Evolutionary conservation across 2,797 vertebrate species (phyloP), one percentile per base, ranked within the genome.

Genomic region (Urophycis tenuis): DNA sequence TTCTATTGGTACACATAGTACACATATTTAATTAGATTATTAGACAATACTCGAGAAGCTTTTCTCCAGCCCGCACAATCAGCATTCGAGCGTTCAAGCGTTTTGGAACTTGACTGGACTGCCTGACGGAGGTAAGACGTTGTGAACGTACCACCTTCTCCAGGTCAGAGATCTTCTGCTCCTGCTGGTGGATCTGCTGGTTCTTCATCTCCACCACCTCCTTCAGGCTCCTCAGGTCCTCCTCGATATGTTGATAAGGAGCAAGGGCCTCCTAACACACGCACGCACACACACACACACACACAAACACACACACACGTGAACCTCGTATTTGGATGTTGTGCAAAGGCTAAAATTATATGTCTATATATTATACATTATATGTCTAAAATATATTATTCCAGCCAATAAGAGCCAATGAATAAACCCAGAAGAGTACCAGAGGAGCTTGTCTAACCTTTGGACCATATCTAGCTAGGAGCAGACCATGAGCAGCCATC

Each of bases 191-290:
- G 80, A 99, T 99, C 82, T 98, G 95, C 80, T 95, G 94, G 89
- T 97, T 99, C 90, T 98, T 99, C 96, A 99, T 96, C 88, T 98
- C 96, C 64, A 99, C 89, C 69, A 99, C 94, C 73, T 98, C 95
- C 85, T 96, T 97, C 81, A 99, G 88, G 80, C 97, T 99, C 87
- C 93, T 95, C 86, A 99, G 91, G 72, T 99, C 98, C 87, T 98
- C 92, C 82, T 99, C 96, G 76, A 99, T 94, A 89, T 99, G 95
- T 83, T 96, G 94, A 83, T 98, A 99, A 0, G 97, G 98, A 69
- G 96, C 96, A 83, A 94, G 78, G 1, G 94, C 95, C 70, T 96
- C 92, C 98, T 99, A 34, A 22, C n/a, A 82, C 45, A 79, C 64
- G 86, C 75, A 84, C 25, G 12, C 72, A 83, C 49, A 72, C 33